Conservation (phyloP, 1,140 invertebrate species). For the Drosophila varians region DNA sequence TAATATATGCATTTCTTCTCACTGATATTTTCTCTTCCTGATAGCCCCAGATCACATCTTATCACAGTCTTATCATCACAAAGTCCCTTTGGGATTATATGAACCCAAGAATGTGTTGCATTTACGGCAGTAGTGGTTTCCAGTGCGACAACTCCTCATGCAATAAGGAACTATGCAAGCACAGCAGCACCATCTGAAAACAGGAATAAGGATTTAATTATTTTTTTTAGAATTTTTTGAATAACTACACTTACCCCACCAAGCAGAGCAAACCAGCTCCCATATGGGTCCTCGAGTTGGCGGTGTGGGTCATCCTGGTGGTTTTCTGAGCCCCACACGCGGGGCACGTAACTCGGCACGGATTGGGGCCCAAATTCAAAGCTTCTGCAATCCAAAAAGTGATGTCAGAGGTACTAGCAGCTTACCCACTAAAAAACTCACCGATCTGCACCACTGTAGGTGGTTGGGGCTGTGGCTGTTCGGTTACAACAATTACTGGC, state of each 20-base stretch:
- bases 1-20: slow-evolving; percentile 6
- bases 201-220: background rate
- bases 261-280: slow-evolving; percentile 86
- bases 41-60: slow-evolving; percentile 29
- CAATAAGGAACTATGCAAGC: slow-evolving; percentile 87
- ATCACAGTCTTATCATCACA: slow-evolving; percentile 41
- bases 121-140: slow-evolving; percentile 88
- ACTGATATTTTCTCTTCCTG: slow-evolving; percentile 1
- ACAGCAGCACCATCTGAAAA: slow-evolving; percentile 85
- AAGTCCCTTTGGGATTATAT: slow-evolving; percentile 77
- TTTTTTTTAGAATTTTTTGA: background rate
- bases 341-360: slow-evolving; percentile 84
- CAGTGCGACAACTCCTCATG: slow-evolving; percentile 86
- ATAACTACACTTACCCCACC: slow-evolving; percentile 84
- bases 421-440: background rate
- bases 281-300: slow-evolving; percentile 86
- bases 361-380: slow-evolving; percentile 84
- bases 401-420: slow-evolving; percentile 10
- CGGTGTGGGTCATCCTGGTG: slow-evolving; percentile 84
- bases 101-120: slow-evolving; percentile 87
- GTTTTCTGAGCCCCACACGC: slow-evolving; percentile 84
- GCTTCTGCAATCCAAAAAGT: slow-evolving; percentile 17
- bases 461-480: slow-evolving; percentile 34
- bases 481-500: slow-evolving; percentile 30
- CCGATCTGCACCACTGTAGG: slow-evolving; percentile 59